Evolutionary conservation across 2,888 invertebrate genomes (phyloP), one percentile per base, ranked within the genome.

Genomic region (Nasonia oneida): DNA sequence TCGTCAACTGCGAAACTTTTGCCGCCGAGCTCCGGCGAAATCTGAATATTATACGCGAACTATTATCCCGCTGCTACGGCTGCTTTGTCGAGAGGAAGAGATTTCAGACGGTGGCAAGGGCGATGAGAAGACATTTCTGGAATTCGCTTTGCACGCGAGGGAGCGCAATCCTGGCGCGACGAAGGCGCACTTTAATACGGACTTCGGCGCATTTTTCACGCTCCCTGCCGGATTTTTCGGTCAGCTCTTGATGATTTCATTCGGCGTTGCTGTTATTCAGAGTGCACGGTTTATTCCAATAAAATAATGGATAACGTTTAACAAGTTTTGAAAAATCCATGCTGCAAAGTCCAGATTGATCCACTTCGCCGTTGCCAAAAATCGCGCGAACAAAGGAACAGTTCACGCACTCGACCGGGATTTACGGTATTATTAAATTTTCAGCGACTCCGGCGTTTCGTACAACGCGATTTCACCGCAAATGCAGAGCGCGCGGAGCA

Each of bases 1-100:
- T 74, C 42, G 67, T 37, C 39, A 12, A 47, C 12, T 14, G 37
- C 29, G 29, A 86, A 84, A 87, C 78, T 87, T 87, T 83, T 84
- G 23, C 77, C 18, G 18, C 2, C 80, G 15, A 14, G 23, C n/a
- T 42, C 42, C 42, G 1, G 12, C 70, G 79, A 85, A 85, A 87
- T 87, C 74, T 86, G 84, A 82, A 86, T 87, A 87, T 87, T 85
- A 85, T 87, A 84, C 86, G 57, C 81, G 81, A 87, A 79, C 86
- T 81, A 84, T 84, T 86, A 81, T 81, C 79, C 84, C 39, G 64
- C 73, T 6, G 39, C 15, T 29, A 33, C 57, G 8, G 18, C 53
- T 61, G 70, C 81, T 78, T 61, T 67, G 83, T 79, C 70, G 53
- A 71, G 77, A 57, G 57, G 76, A 81, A 81, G 29, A 80, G 67